Percentiles rank a stretch among this genome's conserved stretches.
These are phyloP conservation scores for Lapara coniferarum DNA, from an alignment of 2,888 invertebrate genomes.

Conservation along the genomic window DNA sequence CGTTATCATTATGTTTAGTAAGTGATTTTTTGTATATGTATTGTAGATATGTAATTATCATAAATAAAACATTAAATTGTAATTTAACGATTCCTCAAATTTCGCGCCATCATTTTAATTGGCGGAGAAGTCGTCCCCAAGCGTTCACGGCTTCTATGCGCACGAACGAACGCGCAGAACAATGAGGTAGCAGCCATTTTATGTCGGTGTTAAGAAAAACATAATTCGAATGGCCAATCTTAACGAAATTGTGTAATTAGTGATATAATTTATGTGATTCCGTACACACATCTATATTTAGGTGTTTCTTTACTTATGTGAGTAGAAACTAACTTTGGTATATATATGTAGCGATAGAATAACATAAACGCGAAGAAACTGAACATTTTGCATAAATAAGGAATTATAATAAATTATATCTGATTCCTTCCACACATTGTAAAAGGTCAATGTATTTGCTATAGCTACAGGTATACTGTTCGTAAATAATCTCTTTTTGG, in stretches of 20 bases:
- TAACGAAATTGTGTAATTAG: conserved; percentile 83
- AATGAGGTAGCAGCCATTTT: conserved; percentile 85
- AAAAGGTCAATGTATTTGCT: conserved; percentile 62
- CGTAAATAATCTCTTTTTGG: conserved; percentile 59
- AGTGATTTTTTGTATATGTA: conserved; percentile 38
- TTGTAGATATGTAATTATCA: conserved; percentile 43
- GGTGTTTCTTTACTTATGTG: conserved; percentile 78
- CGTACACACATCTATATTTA: conserved; percentile 76
- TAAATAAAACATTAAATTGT: conserved; percentile 59
- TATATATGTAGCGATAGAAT: conserved; percentile 61
- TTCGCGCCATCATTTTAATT: conserved; percentile 84
- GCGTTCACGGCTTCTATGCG: conserved; percentile 84
- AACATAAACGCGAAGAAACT: conserved; percentile 72
- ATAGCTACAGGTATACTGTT: conserved; percentile 54
- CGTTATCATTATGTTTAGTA: conserved; percentile 50
- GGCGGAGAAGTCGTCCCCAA: conserved; percentile 83
- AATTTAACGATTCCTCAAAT: conserved; percentile 77
- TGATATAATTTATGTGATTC: conserved; percentile 83
- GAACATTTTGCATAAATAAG: conserved; percentile 64
- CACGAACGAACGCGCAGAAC: conserved; percentile 84
- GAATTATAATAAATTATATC: conserved; percentile 66
- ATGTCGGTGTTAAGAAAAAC: conserved; percentile 84
- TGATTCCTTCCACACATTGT: conserved; percentile 60
- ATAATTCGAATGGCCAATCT: conserved; percentile 85
- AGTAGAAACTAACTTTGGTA: conserved; percentile 76